Percentiles rank a stretch among this genome's conserved stretches.
Evolutionary conservation across 2,797 vertebrate genomes (phyloP).

Genomic region (Astyanax mexicanus): DNA sequence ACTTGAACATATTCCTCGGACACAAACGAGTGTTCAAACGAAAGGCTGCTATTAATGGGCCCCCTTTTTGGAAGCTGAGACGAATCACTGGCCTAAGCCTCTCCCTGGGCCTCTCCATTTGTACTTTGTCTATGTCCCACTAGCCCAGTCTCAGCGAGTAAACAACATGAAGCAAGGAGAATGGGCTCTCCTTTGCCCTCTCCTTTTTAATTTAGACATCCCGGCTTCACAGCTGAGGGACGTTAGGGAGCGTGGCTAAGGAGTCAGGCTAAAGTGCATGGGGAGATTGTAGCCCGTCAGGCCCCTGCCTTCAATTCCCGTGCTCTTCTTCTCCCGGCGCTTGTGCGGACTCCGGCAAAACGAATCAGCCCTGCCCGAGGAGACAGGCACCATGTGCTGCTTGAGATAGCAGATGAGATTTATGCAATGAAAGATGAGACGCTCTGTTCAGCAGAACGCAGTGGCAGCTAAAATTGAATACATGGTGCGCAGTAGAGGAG

Average conservation of each 20-base stretch:
- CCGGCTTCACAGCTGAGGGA: constrained; percentile 46
- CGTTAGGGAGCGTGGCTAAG: constrained; percentile 64
- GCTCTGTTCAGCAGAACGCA: constrained; percentile 41
- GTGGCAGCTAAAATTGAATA: constrained; percentile 68
- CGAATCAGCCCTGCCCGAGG: constrained; percentile 37
- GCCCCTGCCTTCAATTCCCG: constrained; percentile 28
- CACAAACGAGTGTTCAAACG: constrained; percentile 20
- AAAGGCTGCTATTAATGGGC: constrained; percentile 46
- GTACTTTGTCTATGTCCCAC: constrained; percentile 37
- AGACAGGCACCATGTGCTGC: constrained; percentile 61
- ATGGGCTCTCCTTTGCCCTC: constrained; percentile 49
- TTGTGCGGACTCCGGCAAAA: constrained; percentile 36
- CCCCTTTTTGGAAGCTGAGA: constrained; percentile 51
- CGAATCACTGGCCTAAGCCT: constrained; percentile 44
- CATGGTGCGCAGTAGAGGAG: constrained; percentile 56
- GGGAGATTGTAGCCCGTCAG: constrained; percentile 43
- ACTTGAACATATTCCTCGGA: constrained; percentile 26
- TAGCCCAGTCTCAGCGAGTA: constrained; percentile 43
- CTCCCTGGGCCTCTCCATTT: constrained; percentile 53
- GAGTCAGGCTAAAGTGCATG: constrained; percentile 41
- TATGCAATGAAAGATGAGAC: constrained; percentile 62
- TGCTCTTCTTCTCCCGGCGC: not conserved
- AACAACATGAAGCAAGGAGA: constrained; percentile 56
- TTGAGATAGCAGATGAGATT: constrained; percentile 75
- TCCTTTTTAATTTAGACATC: constrained; percentile 58